Evolutionary conservation across 2,113 vertebrate genomes (phyloP), one percentile per base, ranked within the genome.

Genomic region (Paracanthobrama guichenoti): DNA sequence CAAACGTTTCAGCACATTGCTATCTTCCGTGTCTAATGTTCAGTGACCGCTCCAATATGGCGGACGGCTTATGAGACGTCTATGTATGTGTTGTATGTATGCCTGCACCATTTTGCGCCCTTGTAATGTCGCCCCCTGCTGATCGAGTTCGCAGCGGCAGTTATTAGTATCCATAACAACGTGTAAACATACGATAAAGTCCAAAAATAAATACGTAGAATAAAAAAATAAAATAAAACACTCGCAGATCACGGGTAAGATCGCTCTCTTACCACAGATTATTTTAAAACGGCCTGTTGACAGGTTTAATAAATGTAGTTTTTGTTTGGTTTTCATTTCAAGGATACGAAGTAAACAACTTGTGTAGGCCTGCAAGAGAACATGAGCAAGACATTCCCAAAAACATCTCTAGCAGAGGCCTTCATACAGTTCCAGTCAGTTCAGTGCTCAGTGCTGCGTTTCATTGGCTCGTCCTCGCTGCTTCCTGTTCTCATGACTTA

Each of bases 381-480:
- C 39, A 86, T 86, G 86, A 53, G 66, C 28, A 88, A 87, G 60
- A 85, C 85, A 72, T 79, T 22, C n/a, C n/a, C n/a, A 5, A n/a
- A 31, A 69, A 35, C n/a, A 55, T 75, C 82, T 14, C 4, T 79
- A 28, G 81, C 88, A 18, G 85, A 88, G 12, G 26, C 72, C 26
- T 87, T 86, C 62, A 86, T 89, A 9, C 71, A 84, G 35, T 90
- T 90, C 67, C 90, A 90, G 90, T 91, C 87, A 88, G 90, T 69
- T 64, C 42, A 39, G 64, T 44, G 13, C 39, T 22, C 9, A 64
- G n/a, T 22, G 28, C 1, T 67, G 16, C 6, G 18, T 57, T 2
- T 72, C 39, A 22, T 50, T 66, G n/a, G 48, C 6, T 20, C 16
- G 3, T 42, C 20, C 26, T 13, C 39, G 22, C 24, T 44, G n/a